Evolutionary conservation across 2,113 vertebrate genomes (phyloP).

Genomic region (Ibidorhyncha struthersii): DNA sequence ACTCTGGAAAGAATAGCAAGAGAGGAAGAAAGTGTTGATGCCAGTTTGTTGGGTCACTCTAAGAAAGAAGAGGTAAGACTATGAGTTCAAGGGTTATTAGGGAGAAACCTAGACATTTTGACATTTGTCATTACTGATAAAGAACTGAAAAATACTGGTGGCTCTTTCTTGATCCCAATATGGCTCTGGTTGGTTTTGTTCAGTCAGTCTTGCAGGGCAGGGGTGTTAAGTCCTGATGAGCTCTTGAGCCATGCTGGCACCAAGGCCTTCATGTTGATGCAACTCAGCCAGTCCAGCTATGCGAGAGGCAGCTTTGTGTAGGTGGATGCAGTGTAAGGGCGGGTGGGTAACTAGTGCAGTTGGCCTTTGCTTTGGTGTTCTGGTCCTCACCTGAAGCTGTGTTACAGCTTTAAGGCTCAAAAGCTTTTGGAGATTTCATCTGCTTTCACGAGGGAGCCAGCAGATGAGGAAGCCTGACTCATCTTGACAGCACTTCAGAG

Average conservation of each 20-base stretch:
- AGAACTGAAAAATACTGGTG: background rate
- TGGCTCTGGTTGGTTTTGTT: background rate
- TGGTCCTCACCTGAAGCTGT: background rate
- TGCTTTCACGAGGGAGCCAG: background rate
- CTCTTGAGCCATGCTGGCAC: background rate
- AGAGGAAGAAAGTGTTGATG: background rate
- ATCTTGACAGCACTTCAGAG: background rate
- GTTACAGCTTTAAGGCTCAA: background rate
- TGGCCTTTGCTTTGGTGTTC: background rate
- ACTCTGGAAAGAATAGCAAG: background rate
- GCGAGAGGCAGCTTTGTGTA: background rate
- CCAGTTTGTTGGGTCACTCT: background rate
- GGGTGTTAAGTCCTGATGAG: background rate
- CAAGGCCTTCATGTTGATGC: rapidly evolving
- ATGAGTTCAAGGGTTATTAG: background rate
- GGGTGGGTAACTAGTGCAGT: background rate
- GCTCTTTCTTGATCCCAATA: background rate
- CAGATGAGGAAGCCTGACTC: background rate
- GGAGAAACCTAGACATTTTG: background rate
- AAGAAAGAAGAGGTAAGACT: background rate
- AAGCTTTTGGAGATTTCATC: background rate
- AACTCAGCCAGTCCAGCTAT: background rate
- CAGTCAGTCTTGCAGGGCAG: background rate
- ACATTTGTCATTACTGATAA: background rate
- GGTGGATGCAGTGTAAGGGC: background rate